Percentiles rank a stretch among this genome's conserved stretches.
Evolutionary conservation across 2,113 vertebrate genomes (phyloP).

Genomic region (Tursiops truncatus): DNA sequence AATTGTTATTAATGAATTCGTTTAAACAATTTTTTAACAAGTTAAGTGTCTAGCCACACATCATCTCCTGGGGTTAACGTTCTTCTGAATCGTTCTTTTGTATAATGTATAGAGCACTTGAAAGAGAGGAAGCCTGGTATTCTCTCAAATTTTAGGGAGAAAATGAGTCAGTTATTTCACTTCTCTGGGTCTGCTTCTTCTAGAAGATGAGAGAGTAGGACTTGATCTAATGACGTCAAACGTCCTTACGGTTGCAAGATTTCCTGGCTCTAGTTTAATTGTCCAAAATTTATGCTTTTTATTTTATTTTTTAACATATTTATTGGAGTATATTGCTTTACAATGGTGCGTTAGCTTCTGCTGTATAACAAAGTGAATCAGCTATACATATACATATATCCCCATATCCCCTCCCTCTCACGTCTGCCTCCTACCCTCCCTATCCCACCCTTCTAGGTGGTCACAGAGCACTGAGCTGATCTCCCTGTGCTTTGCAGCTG

Average conservation of each 20-base stretch:
- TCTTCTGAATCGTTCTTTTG: not conserved
- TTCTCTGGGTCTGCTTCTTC: not conserved
- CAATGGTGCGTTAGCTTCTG: too few species aligned
- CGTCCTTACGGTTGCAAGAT: not conserved
- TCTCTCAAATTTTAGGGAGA: not conserved
- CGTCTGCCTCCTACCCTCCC: too few species aligned
- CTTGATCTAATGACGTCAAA: not conserved
- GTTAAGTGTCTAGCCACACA: not conserved
- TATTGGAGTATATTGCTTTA: too few species aligned
- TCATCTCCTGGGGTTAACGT: not conserved
- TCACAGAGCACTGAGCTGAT: too few species aligned
- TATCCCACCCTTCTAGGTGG: too few species aligned
- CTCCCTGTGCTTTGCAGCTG: too few species aligned
- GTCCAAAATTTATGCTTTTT: not conserved
- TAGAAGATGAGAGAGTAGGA: not conserved
- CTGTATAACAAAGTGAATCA: too few species aligned
- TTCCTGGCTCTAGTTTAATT: not conserved
- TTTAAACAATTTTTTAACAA: not conserved
- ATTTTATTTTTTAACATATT: too few species aligned
- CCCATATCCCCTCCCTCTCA: too few species aligned
- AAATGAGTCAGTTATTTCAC: not conserved
- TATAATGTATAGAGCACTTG: not conserved
- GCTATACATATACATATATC: too few species aligned
- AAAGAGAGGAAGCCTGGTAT: not conserved
- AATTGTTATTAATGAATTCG: not conserved